Percentiles rank a stretch among this genome's conserved stretches.
Evolutionary conservation across 1,140 invertebrate genomes (phyloP).

Genomic region (Drosophila pruinosa): DNA sequence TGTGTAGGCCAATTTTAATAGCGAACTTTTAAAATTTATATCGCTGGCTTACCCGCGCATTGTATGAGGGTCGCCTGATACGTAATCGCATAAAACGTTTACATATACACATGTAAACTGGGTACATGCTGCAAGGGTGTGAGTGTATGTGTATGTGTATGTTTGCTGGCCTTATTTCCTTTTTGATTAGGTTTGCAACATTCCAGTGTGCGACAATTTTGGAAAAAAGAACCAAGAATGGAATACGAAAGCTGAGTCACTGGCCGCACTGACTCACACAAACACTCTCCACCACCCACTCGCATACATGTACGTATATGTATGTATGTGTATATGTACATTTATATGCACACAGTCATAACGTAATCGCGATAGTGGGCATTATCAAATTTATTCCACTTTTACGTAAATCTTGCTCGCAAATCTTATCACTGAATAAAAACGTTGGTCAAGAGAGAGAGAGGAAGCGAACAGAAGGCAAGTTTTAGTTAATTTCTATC

Average conservation of each 20-base stretch:
- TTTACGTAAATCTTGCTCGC: constrained; percentile 42
- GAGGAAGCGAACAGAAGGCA: not conserved
- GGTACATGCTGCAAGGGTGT: too few species aligned
- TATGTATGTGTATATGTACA: too few species aligned
- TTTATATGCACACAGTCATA: constrained; percentile 3
- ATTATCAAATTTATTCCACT: constrained; percentile 44
- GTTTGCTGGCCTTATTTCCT: not conserved
- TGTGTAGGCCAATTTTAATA: constrained; percentile 65
- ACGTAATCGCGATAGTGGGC: constrained; percentile 23
- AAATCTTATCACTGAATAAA: constrained; percentile 40
- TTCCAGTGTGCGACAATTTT: constrained; percentile 56
- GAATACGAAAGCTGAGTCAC: constrained; percentile 46
- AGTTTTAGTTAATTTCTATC: constrained; percentile 4
- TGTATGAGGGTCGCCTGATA: constrained; percentile 46
- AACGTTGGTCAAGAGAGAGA: not conserved
- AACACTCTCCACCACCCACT: not conserved
- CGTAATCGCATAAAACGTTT: constrained; percentile 47
- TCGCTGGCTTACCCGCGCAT: constrained; percentile 19
- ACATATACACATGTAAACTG: not conserved
- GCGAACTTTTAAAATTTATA: constrained; percentile 62
- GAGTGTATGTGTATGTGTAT: not conserved
- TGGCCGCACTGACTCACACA: constrained; percentile 18
- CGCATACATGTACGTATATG: not conserved
- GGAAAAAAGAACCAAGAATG: constrained; percentile 43
- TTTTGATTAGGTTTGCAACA: constrained; percentile 23